Evolutionary conservation across 37 sponge, comb jelly and placozoan genomes (phyloP).

Genomic region (Aphrocallistes beatrix): DNA sequence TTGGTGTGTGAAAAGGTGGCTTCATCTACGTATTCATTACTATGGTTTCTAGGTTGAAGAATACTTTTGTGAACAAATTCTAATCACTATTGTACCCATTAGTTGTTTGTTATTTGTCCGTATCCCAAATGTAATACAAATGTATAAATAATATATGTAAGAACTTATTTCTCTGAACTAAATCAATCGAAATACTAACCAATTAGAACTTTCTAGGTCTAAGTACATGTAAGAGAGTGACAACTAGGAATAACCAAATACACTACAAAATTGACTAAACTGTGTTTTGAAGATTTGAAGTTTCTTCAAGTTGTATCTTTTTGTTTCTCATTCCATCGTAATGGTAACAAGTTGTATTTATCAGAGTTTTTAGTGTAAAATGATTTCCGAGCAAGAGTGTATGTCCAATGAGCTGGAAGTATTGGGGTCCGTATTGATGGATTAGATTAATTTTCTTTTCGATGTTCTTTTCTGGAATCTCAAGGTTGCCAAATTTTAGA

Average conservation of each 20-base stretch:
- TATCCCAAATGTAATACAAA: too few relatives aligned
- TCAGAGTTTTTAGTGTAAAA: not conserved
- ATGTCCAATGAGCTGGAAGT: not conserved
- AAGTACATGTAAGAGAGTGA: too few relatives aligned
- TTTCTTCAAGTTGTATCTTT: not conserved
- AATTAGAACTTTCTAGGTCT: too few relatives aligned
- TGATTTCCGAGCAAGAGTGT: constrained; percentile 4
- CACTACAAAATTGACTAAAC: not conserved
- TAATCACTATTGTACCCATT: too few relatives aligned
- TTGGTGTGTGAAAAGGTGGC: too few relatives aligned
- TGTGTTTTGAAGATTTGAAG: not conserved
- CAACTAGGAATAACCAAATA: not conserved
- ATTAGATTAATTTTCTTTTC: not conserved
- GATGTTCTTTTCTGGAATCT: not conserved
- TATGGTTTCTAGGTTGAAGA: too few relatives aligned
- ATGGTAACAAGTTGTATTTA: not conserved
- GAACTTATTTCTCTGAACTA: too few relatives aligned
- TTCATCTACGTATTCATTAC: too few relatives aligned
- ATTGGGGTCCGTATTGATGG: not conserved
- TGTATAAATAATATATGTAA: too few relatives aligned
- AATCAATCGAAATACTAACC: too few relatives aligned
- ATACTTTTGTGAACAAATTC: too few relatives aligned
- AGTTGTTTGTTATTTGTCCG: too few relatives aligned
- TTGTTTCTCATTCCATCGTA: constrained; percentile 19
- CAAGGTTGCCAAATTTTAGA: constrained; percentile 11